phyloP scores from a whole-genome alignment of 1,140 invertebrate genomes.

The Drosophila truncata region DNA sequence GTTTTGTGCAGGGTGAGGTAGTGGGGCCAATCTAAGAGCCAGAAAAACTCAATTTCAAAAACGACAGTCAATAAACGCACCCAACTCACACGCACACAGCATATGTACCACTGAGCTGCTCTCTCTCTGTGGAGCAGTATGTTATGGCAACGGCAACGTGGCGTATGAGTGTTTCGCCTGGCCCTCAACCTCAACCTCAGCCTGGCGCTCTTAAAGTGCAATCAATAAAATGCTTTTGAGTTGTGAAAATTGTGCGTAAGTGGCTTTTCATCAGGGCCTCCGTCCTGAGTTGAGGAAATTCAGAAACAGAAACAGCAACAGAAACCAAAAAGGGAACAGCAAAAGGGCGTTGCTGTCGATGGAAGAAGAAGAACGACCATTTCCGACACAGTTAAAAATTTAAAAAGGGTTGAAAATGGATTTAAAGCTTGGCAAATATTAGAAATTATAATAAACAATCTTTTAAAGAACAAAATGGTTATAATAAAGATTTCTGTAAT shows the following conservation, averaged over 20 bases:
- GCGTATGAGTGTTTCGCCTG: slow-evolving; percentile 71
- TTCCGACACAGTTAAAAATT: slow-evolving; percentile 30
- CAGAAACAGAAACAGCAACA: slow-evolving; percentile 30
- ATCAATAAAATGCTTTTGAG: slow-evolving; percentile 79
- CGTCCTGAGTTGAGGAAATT: slow-evolving; percentile 18
- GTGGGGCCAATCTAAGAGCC: slow-evolving; percentile 31
- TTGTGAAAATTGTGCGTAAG: slow-evolving; percentile 80
- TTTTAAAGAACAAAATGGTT: neutral
- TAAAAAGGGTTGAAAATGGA: neutral
- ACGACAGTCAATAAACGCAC: slow-evolving; percentile 71
- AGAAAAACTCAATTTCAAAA: slow-evolving; percentile 76
- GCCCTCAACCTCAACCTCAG: slow-evolving; percentile 18
- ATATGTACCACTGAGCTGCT: neutral
- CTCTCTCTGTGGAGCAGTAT: slow-evolving; percentile 29
- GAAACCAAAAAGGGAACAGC: slow-evolving; percentile 46
- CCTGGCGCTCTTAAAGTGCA: slow-evolving; percentile 70
- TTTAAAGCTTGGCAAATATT: slow-evolving; percentile 12
- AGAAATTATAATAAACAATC: neutral
- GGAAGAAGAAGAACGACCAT: slow-evolving; percentile 17
- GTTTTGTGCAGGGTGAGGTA: neutral
- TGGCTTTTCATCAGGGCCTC: slow-evolving; percentile 67
- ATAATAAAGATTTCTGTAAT: no score
- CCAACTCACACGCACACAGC: slow-evolving; percentile 30
- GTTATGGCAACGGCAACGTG: slow-evolving; percentile 46
- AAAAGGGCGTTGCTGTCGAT: slow-evolving; percentile 61